Conservation (phyloP, 2,888 invertebrate genomes). For the Chymomyza caudatula region DNA sequence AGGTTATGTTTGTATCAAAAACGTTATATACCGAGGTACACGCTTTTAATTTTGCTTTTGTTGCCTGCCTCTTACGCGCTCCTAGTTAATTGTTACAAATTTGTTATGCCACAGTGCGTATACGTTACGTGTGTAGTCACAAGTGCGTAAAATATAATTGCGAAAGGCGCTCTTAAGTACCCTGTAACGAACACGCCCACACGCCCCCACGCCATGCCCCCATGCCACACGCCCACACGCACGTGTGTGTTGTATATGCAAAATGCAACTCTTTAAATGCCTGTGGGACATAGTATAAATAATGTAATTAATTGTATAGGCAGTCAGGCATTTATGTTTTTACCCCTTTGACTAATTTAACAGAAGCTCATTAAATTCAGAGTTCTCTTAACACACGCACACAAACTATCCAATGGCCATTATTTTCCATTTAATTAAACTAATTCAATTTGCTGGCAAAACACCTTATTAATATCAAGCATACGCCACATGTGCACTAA, state of each 20-base stretch:
- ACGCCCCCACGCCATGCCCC: neutral
- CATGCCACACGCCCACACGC: neutral
- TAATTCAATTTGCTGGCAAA: constrained; percentile 42
- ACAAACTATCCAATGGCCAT: constrained; percentile 29
- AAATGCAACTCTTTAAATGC: constrained; percentile 32
- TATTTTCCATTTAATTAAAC: constrained; percentile 66
- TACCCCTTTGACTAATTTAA: neutral
- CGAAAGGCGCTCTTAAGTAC: constrained; percentile 2
- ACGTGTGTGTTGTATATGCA: neutral
- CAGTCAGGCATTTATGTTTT: neutral
- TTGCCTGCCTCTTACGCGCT: neutral
- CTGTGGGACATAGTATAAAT: constrained; percentile 42
- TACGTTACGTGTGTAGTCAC: constrained; percentile 34
- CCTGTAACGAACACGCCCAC: neutral
- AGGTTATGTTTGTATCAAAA: too few relatives aligned
- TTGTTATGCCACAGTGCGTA: constrained; percentile 50
- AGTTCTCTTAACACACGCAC: neutral
- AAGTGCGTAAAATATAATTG: constrained; percentile 41
- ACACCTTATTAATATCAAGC: constrained; percentile 41
- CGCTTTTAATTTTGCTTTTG: too few relatives aligned
- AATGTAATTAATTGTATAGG: constrained; percentile 48
- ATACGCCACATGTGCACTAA: constrained; percentile 12
- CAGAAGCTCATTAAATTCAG: constrained; percentile 31
- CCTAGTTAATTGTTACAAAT: constrained; percentile 28
- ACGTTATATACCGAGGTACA: too few relatives aligned